Percentiles rank a stretch among this genome's conserved stretches.
These are phyloP conservation scores for Plebejus anna DNA, from an alignment of 2,888 invertebrate species.

Conservation along the genomic window DNA sequence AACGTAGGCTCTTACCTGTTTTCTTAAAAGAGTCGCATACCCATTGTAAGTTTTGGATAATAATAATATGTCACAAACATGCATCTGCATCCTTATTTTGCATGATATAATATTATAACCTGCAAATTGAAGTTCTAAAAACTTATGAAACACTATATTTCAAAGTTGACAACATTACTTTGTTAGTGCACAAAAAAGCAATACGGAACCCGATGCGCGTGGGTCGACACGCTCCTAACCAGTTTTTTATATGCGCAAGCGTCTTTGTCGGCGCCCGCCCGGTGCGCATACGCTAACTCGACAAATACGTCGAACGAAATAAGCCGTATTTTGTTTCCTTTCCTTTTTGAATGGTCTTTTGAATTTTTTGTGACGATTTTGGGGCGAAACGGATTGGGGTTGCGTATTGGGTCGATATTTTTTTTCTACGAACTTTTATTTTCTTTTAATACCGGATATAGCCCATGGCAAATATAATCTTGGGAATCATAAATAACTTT, in stretches of 20 bases:
- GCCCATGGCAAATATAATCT: slow-evolving; percentile 24
- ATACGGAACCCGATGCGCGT: slow-evolving; percentile 3
- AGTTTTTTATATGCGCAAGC: slow-evolving; percentile 65
- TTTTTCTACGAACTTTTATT: slow-evolving; percentile 30
- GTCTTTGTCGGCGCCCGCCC: slow-evolving; percentile 76
- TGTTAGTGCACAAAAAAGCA: background rate
- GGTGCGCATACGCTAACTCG: slow-evolving; percentile 77
- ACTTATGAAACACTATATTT: too few relatives aligned
- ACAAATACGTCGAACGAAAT: slow-evolving; percentile 77
- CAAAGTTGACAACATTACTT: background rate
- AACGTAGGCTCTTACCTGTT: too few relatives aligned
- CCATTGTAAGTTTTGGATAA: too few relatives aligned
- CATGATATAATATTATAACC: too few relatives aligned
- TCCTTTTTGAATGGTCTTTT: slow-evolving; percentile 61
- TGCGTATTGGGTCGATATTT: slow-evolving; percentile 38
- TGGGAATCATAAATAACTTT: slow-evolving; percentile 1
- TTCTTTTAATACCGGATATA: slow-evolving; percentile 26
- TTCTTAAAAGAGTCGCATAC: too few relatives aligned
- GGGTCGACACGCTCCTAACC: background rate
- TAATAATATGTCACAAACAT: too few relatives aligned
- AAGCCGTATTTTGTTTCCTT: slow-evolving; percentile 74
- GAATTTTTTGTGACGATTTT: slow-evolving; percentile 47
- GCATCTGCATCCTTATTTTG: too few relatives aligned
- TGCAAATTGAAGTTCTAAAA: too few relatives aligned
- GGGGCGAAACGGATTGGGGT: slow-evolving; percentile 39